Percentiles rank a stretch among this genome's conserved stretches.
These are phyloP conservation scores for Orchesella cincta DNA, from an alignment of 1,140 invertebrate species.

Conservation along the genomic window DNA sequence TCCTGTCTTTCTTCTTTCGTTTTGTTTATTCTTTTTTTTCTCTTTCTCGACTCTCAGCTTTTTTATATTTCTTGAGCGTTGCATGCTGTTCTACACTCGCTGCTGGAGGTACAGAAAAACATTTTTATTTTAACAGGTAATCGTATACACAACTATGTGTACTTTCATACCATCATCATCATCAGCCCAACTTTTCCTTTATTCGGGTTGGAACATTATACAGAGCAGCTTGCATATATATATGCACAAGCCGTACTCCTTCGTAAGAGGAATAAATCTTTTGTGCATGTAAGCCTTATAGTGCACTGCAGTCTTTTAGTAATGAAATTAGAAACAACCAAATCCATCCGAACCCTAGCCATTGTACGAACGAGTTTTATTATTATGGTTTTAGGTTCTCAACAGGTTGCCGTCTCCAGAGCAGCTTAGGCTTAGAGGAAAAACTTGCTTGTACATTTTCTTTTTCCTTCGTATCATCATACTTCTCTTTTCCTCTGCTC, in stretches of 20 bases:
- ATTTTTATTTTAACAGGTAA: slow-evolving; percentile 14
- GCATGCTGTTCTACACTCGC: slow-evolving; percentile 12
- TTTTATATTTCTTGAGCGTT: background rate
- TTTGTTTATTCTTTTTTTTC: background rate
- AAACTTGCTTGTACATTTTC: background rate
- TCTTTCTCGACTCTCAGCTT: background rate
- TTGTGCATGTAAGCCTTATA: background rate
- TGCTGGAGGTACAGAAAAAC: slow-evolving; percentile 6
- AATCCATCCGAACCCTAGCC: background rate
- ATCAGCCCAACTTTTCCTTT: background rate
- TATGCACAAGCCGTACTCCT: background rate
- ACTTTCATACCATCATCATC: background rate
- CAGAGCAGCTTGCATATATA: background rate
- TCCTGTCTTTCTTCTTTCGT: slow-evolving; percentile 1
- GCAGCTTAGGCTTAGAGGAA: background rate
- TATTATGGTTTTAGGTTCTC: slow-evolving; percentile 16
- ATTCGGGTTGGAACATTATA: background rate
- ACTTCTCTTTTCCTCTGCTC: too few species aligned
- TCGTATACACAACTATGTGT: background rate
- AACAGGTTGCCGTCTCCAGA: slow-evolving; percentile 20
- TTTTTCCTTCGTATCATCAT: background rate
- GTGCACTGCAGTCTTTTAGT: background rate
- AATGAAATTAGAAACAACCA: slow-evolving; percentile 21
- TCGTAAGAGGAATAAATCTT: background rate
- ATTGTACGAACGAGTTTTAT: slow-evolving; percentile 20